A percentile compares a stretch with the other conserved stretches of the same genome.
Conservation (phyloP, 1,140 invertebrate genomes). For the Drosophila nigrodunni region DNA sequence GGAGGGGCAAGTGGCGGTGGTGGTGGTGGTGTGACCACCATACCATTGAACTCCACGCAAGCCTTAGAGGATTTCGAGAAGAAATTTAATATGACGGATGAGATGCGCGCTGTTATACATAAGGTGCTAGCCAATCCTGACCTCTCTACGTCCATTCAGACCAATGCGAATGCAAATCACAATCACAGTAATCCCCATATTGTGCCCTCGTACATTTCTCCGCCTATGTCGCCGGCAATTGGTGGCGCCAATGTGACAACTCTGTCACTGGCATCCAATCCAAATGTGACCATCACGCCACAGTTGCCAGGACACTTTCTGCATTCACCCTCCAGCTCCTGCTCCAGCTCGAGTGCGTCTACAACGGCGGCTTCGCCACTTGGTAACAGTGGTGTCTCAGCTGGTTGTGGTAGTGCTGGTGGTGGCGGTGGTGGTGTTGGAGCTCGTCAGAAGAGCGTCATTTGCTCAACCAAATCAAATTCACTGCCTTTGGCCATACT, state of each 20-base stretch:
- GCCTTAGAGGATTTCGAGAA: slow-evolving; percentile 81
- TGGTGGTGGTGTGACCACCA: slow-evolving; percentile 55
- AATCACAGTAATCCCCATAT: slow-evolving; percentile 24
- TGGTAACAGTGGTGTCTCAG: slow-evolving; percentile 28
- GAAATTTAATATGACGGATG: slow-evolving; percentile 82
- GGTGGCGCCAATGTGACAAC: slow-evolving; percentile 57
- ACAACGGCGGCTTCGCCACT: slow-evolving; percentile 69
- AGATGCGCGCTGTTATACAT: slow-evolving; percentile 82
- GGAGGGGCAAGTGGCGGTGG: not conserved
- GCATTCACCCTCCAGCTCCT: slow-evolving; percentile 72
- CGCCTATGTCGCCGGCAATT: slow-evolving; percentile 79
- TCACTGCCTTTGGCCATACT: slow-evolving; percentile 65
- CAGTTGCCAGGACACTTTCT: slow-evolving; percentile 77
- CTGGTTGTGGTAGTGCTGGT: not conserved
- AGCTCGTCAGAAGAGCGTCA: slow-evolving; percentile 75
- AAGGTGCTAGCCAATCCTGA: slow-evolving; percentile 83
- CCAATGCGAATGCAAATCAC: slow-evolving; percentile 56
- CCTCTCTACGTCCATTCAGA: slow-evolving; percentile 80
- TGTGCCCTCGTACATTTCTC: slow-evolving; percentile 75
- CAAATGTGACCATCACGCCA: slow-evolving; percentile 79
- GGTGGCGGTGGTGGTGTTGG: slow-evolving; percentile 1
- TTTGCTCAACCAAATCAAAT: slow-evolving; percentile 77
- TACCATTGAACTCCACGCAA: slow-evolving; percentile 74
- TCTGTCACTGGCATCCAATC: slow-evolving; percentile 71
- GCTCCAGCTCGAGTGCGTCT: slow-evolving; percentile 68